Evolutionary conservation across 2,113 vertebrate genomes (phyloP).

Genomic region (Sinocyclocheilus anshuiensis): DNA sequence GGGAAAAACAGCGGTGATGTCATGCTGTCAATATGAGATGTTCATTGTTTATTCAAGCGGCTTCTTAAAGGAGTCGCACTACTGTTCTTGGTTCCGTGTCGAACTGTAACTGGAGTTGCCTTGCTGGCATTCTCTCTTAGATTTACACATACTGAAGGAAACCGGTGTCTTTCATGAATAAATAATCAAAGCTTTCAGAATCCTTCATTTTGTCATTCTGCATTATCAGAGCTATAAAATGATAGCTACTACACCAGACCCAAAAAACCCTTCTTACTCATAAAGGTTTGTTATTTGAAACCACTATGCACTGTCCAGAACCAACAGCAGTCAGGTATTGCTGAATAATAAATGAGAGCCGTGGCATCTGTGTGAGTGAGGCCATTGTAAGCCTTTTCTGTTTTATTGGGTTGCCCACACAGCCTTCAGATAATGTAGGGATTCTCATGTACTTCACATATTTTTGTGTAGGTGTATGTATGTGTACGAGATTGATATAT

Average conservation of each 20-base stretch:
- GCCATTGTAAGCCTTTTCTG: background rate
- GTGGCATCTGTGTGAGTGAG: constrained; percentile 39
- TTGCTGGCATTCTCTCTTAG: background rate
- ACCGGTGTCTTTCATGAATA: constrained; percentile 36
- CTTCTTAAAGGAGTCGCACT: constrained; percentile 85
- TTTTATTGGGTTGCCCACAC: constrained; percentile 25
- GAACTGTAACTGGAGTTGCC: constrained; percentile 4
- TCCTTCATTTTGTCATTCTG: background rate
- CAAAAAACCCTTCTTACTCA: constrained; percentile 10
- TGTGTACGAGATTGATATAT: background rate
- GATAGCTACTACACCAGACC: background rate
- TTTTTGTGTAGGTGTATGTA: background rate
- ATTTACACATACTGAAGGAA: background rate
- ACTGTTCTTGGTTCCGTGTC: constrained; percentile 33
- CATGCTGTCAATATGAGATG: constrained; percentile 86
- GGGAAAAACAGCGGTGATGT: constrained; percentile 89
- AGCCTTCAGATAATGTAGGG: background rate
- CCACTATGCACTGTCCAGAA: constrained; percentile 40
- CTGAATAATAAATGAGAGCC: constrained; percentile 55
- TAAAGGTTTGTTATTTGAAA: constrained; percentile 38
- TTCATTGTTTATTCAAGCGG: constrained; percentile 86
- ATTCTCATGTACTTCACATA: background rate
- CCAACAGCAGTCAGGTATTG: constrained; percentile 42
- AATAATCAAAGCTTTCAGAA: background rate
- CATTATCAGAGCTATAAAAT: constrained; percentile 10